Evolutionary conservation across 2,888 invertebrate genomes (phyloP), one percentile per base, ranked within the genome.

Genomic region (Drosophila sordidula): DNA sequence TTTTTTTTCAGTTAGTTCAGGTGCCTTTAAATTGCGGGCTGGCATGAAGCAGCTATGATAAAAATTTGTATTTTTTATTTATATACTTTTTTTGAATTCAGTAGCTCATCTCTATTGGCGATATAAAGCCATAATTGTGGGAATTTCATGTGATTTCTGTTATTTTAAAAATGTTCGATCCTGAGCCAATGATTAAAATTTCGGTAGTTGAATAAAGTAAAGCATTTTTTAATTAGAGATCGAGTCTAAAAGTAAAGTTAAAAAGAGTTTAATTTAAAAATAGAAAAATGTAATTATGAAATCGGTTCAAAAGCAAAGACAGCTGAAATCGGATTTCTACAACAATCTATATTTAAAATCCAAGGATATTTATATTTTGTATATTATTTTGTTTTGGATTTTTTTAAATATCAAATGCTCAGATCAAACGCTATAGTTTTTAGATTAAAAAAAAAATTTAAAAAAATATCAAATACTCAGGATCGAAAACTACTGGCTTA

Each of bases 1-100:
- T 41, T 14, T n/a, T 14, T 11, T n/a, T 62, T 45, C 11, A 36
- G 12, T 32, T 38, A 26, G 34, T 55, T 57, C 46, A 38, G 55
- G 41, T 66, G 68, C 55, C 18, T 52, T 22, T 16, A 22, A 18
- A 38, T 16, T 45, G 4, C 32, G 8, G 45, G 11, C 42, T 42
- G 6, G 26, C n/a, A 32, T 45, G 11, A 45, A 46, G 34, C 44
- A 16, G 6, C 16, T 59, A 4, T 18, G 58, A 46, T 54, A 59
- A 49, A 69, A 64, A 42, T 50, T 26, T 46, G 55, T 26, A 74
- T 62, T 57, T 16, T 9, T 16, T 47, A 22, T 39, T 25, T 39
- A 9, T 22, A 6, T 18, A 32, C 6, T 9, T 6, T 12, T 39
- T 41, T 9, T 4, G 26, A n/a, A 25, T 29, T 47, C 26, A 39